Base-by-base conservation (phyloP, 2,113 vertebrate genomes). In the Otis tarda region DNA sequence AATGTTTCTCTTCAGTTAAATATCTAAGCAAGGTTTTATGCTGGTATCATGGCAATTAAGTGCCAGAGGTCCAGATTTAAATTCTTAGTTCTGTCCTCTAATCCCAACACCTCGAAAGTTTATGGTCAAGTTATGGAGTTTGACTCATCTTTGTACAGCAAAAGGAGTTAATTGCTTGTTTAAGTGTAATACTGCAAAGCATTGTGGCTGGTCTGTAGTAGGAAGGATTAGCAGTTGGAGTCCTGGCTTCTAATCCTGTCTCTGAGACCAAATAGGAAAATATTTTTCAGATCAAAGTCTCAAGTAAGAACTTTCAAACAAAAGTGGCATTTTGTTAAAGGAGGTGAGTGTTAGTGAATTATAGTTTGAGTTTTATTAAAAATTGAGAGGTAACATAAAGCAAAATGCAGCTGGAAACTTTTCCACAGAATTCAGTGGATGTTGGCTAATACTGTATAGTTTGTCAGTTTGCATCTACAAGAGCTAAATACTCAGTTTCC, bases 161-260 rank as follows among this genome's bases (percentile, higher is more conserved):
- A 52, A 33, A 61, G 33, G 69, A 47, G 76, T 83, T 80, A 86
- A 92, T 86, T 90, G 68, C 64, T 92, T 83, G 78, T 87, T 78
- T 45, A 39, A 89, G 25, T 74, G 8, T 24, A 20, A 41, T 9
- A 20, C 15, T 92, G 83, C 73, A n/a, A 11, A 89, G 76, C 19
- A 3, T 64, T 64, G 53, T 77, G 79, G 60, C 89, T 87, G 83
- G 43, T 52, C 69, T 74, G 68, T 50, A 81, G 77, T 52, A 76
- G 77, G 77, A 84, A 70, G 57, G 76, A 82, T 84, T 93, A 95
- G 74, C 87, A 93, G 43, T 90, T 91, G 69, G 52, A 91, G 69
- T 87, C 77, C 78, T 95, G 83, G 49, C 61, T 89, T 71, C 56
- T 84, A 64, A 79, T 89, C 77, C 69, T 64, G 89, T 52, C 61